phyloP scores from a whole-genome alignment of 2,797 vertebrate species.

The Hoplostethus mediterraneus region DNA sequence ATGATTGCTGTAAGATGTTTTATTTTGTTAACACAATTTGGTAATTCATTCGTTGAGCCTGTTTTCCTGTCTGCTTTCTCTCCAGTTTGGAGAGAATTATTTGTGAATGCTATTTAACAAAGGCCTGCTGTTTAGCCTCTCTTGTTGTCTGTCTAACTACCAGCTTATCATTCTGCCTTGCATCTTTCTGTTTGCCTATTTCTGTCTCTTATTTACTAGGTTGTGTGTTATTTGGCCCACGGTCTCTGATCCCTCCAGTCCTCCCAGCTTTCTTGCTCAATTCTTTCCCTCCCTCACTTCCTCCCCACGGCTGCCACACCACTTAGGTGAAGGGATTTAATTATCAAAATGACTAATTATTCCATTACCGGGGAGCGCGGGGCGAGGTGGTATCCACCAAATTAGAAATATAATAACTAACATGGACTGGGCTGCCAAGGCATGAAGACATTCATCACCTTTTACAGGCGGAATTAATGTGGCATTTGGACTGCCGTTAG shows the following conservation, averaged over 20 bases:
- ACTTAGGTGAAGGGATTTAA: constrained; percentile 93
- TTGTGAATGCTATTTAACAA: not conserved
- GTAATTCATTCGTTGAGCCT: too few species aligned
- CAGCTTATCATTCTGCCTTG: too few species aligned
- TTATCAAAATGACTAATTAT: constrained; percentile 99
- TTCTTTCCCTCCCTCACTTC: constrained; percentile 16
- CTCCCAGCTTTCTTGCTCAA: not conserved
- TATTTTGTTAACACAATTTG: too few species aligned
- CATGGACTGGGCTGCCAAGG: constrained; percentile 93
- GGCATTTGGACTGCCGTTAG: constrained; percentile 96
- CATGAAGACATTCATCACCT: constrained; percentile 98
- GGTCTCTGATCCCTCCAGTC: constrained; percentile 4
- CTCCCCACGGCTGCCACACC: constrained; percentile 80
- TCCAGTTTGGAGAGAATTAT: too few species aligned
- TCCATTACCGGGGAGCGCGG: constrained; percentile 93
- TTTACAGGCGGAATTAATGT: constrained; percentile 95
- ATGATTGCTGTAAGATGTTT: too few species aligned
- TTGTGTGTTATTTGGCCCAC: not conserved
- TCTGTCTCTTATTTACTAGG: not conserved
- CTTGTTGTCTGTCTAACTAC: not conserved
- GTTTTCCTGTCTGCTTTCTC: too few species aligned
- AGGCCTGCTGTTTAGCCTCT: not conserved
- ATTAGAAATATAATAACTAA: constrained; percentile 98
- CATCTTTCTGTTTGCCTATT: too few species aligned
- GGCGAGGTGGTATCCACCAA: constrained; percentile 94